Base-by-base conservation (phyloP, 2,113 vertebrate genomes). In the Psettodes erumei region DNA sequence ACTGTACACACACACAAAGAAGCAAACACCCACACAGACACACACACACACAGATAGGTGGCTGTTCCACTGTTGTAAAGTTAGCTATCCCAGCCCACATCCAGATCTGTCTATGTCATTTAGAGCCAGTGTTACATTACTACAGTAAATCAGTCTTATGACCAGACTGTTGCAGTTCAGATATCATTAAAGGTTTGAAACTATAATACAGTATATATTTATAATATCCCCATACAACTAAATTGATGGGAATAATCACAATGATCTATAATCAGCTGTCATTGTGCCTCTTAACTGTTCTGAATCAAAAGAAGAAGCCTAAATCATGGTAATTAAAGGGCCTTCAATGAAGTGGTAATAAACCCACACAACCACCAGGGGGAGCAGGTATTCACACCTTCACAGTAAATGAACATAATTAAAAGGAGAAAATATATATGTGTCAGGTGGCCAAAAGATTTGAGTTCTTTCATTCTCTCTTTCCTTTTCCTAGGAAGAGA, bases 11-110 rank as follows among this genome's bases (percentile, higher is more conserved):
- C 38, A 64, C 42, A 76, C 51, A 72, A 64, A 58, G 23, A 70
- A 35, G 38, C 33, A 81, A 64, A 78, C 87, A 80, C 82, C 30
- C 82, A 79, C 62, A 27, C 25, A 47, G 56, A 74, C 25, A 65
- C 33, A 47, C 33, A 58, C 4, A 53, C 47, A 79, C 12, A 70
- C 25, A 63, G 4, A 53, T 28, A 35, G 11, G 59, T 2, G 50
- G 42, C 75, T 4, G 53, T 56, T 58, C 8, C 12, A 33, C 56
- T 50, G 30, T 53, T 47, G 48, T 40, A 0, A 55, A 55, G 28
- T 53, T 13, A n/a, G 30, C 9, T 64, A 56, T 72, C 19, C 53
- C 8, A n/a, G 70, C 21, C 6, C 11, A 43, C 16, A 35, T 58
- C 43, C 51, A 53, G 73, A n/a, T n/a, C 48, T 68, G 62, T 19